Conservation (phyloP, 2,113 vertebrate genomes). For the Pterocles orientalis region DNA sequence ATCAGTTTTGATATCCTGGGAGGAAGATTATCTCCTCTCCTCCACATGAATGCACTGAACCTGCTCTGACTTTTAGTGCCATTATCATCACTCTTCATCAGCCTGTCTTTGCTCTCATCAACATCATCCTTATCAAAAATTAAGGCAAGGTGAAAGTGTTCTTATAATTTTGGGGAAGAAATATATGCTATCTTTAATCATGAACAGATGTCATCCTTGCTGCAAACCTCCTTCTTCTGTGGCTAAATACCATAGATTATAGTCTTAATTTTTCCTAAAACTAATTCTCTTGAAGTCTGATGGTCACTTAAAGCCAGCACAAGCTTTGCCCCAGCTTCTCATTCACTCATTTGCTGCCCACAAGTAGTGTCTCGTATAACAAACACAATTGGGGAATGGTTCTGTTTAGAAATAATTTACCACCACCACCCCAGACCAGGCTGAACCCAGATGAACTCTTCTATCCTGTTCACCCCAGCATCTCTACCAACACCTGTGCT, state of each 20-base stretch:
- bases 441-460: not conserved
- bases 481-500: not conserved
- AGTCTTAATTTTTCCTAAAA: not conserved
- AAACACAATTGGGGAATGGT: not conserved
- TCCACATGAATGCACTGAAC: not conserved
- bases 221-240: not conserved
- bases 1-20: not conserved
- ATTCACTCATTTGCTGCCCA: not conserved
- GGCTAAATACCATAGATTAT: not conserved
- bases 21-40: conserved; percentile 12
- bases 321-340: not conserved
- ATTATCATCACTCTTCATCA: not conserved
- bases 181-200: not conserved
- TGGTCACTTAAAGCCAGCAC: not conserved
- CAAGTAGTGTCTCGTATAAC: not conserved
- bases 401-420: not conserved
- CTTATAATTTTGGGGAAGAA: conserved; percentile 27
- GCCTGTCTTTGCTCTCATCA: not conserved
- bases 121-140: conserved; percentile 16
- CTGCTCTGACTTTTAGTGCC: not conserved
- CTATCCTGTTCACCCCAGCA: not conserved
- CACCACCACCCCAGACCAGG: too few relatives aligned
- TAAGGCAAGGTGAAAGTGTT: conserved; percentile 38
- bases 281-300: not conserved
- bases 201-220: not conserved